phyloP scores from a whole-genome alignment of 2,797 vertebrate species.

The Eleutherodactylus coqui region DNA sequence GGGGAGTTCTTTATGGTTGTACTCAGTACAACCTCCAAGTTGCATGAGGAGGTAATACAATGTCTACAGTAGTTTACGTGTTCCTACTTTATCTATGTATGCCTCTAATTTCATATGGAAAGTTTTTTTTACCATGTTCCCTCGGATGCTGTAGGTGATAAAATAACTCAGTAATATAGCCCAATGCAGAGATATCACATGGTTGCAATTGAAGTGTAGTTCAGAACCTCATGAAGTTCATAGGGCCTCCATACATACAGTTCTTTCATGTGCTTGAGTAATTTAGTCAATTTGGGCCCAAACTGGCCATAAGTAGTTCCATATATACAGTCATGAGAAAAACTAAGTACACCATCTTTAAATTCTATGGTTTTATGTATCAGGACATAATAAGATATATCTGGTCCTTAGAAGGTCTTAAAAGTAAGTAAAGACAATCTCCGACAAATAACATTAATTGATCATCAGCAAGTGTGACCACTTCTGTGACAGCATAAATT shows the following conservation, averaged over 20 bases:
- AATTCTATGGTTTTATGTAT: no score
- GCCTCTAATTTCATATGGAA: not conserved
- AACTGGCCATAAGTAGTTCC: no score
- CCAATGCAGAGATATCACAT: not conserved
- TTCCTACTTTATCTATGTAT: not conserved
- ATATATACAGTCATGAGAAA: no score
- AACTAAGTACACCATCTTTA: no score
- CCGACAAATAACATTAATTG: no score
- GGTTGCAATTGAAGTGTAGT: not conserved
- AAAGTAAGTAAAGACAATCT: no score
- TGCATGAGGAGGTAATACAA: not conserved
- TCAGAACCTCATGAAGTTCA: not conserved
- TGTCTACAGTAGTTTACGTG: not conserved
- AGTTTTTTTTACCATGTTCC: not conserved
- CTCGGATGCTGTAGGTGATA: not conserved
- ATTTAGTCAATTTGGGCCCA: no score
- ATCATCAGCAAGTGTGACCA: no score
- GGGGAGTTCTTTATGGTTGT: constrained; percentile 13
- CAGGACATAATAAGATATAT: no score
- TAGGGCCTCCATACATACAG: not conserved
- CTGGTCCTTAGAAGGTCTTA: no score
- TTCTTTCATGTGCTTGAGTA: not conserved
- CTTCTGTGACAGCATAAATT: no score
- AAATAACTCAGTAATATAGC: not conserved
- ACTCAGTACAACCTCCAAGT: not conserved